Conservation (phyloP, 2,888 invertebrate genomes). For the Drosophila falleni region DNA sequence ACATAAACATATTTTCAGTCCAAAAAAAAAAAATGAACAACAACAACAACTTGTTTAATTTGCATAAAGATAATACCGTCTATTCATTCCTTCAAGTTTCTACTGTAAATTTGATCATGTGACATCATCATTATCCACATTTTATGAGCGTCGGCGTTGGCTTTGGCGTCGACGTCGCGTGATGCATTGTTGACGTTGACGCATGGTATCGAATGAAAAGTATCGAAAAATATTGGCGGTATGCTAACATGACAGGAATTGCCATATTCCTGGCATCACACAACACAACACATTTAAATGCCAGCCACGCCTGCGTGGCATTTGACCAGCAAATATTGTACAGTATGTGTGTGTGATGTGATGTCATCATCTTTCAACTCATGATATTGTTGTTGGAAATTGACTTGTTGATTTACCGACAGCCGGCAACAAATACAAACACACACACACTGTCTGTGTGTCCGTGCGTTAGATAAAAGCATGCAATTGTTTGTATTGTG, state of each 20-base stretch:
- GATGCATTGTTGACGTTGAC: conserved; percentile 46
- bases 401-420: conserved; percentile 59
- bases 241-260: conserved; percentile 32
- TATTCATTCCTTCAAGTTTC: conserved; percentile 8
- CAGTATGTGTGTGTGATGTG: conserved; percentile 16
- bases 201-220: conserved; percentile 17
- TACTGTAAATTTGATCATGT: conserved; percentile 62
- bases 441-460: conserved; percentile 7
- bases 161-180: conserved; percentile 34
- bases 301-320: conserved; percentile 52
- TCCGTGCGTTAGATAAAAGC: conserved; percentile 34
- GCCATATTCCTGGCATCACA: conserved; percentile 39
- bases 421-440: conserved; percentile 30
- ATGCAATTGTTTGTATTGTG: conserved; percentile 15
- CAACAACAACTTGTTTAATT: conserved; percentile 1
- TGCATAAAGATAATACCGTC: conserved; percentile 1
- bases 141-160: neutral
- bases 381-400: conserved; percentile 24
- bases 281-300: conserved; percentile 3
- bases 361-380: conserved; percentile 48
- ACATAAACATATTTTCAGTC: neutral
- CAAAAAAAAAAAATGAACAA: neutral
- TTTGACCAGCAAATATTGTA: conserved; percentile 9
- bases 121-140: conserved; percentile 63
- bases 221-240: conserved; percentile 16